Percentiles rank a stretch among this genome's conserved stretches.
phyloP scores from a whole-genome alignment of 2,797 vertebrate species.

The Spea hammondii region DNA sequence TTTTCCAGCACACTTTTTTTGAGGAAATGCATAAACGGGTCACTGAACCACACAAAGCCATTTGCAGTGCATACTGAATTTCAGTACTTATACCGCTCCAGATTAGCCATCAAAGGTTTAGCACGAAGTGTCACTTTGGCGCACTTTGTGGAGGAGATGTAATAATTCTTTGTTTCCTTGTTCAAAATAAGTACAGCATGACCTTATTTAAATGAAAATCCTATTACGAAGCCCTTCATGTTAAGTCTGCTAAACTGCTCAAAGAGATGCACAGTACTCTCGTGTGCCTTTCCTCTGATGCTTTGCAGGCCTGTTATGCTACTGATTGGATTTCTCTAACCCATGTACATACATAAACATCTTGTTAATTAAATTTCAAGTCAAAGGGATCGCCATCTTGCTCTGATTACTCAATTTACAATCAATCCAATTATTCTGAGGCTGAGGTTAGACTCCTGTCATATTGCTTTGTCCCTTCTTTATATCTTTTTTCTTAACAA shows the following conservation, averaged over 20 bases:
- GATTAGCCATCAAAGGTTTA: constrained; percentile 48
- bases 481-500: constrained; percentile 32
- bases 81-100: constrained; percentile 31
- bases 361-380: constrained; percentile 50
- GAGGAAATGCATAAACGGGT: constrained; percentile 17
- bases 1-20: background rate
- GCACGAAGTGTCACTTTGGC: constrained; percentile 51
- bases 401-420: constrained; percentile 32
- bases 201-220: constrained; percentile 57
- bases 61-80: constrained; percentile 11
- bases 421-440: constrained; percentile 50
- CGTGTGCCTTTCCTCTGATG: constrained; percentile 28
- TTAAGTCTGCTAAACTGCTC: constrained; percentile 37
- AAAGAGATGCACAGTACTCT: constrained; percentile 47
- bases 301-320: constrained; percentile 38
- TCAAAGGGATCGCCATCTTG: constrained; percentile 50
- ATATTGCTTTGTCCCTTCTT: constrained; percentile 31
- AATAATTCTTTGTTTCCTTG: constrained; percentile 47
- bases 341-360: constrained; percentile 52
- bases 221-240: constrained; percentile 48
- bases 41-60: constrained; percentile 16
- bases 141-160: constrained; percentile 40
- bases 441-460: constrained; percentile 18
- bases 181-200: constrained; percentile 51
- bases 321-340: constrained; percentile 40